Evolutionary conservation across 2,888 invertebrate species (phyloP).

Genomic region (Cheilosia vulpina): DNA sequence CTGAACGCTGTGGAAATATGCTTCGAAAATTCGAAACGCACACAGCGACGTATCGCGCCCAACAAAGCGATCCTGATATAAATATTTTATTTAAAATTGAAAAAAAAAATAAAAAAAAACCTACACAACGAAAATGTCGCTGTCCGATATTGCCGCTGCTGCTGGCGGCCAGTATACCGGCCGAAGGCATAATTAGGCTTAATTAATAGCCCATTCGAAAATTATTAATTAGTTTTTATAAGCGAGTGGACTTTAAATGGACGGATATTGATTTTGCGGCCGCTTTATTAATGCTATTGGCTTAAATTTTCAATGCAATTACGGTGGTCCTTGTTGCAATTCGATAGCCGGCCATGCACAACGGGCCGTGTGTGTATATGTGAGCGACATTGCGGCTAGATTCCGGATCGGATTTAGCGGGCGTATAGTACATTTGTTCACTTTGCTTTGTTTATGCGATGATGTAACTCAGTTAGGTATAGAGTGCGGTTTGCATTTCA

Average conservation of each 20-base stretch:
- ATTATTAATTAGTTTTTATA: slow-evolving; percentile 84
- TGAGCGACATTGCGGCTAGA: slow-evolving; percentile 38
- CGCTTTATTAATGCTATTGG: slow-evolving; percentile 84
- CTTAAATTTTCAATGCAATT: slow-evolving; percentile 82
- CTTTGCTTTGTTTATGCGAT: slow-evolving; percentile 50
- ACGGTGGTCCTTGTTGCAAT: slow-evolving; percentile 75
- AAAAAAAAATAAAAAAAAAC: slow-evolving; percentile 52
- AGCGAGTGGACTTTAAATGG: slow-evolving; percentile 83
- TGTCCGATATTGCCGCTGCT: slow-evolving; percentile 24
- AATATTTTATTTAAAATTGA: slow-evolving; percentile 47
- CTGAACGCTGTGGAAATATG: slow-evolving; percentile 18
- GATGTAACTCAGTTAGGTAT: slow-evolving; percentile 66
- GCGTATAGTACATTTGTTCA: slow-evolving; percentile 41
- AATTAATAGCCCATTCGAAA: slow-evolving; percentile 84
- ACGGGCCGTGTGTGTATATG: neutral
- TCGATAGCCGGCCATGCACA: slow-evolving; percentile 23
- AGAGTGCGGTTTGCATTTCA: slow-evolving; percentile 57
- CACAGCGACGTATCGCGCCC: neutral
- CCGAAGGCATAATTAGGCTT: slow-evolving; percentile 83
- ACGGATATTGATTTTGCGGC: slow-evolving; percentile 84
- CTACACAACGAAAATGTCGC: slow-evolving; percentile 42
- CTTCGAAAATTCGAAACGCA: slow-evolving; percentile 39
- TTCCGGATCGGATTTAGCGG: slow-evolving; percentile 48
- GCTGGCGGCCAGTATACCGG: slow-evolving; percentile 34
- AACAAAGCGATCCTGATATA: slow-evolving; percentile 15